These are phyloP conservation scores for Amphipoea lucens DNA, from an alignment of 2,888 invertebrate genomes.

Conservation along the genomic window DNA sequence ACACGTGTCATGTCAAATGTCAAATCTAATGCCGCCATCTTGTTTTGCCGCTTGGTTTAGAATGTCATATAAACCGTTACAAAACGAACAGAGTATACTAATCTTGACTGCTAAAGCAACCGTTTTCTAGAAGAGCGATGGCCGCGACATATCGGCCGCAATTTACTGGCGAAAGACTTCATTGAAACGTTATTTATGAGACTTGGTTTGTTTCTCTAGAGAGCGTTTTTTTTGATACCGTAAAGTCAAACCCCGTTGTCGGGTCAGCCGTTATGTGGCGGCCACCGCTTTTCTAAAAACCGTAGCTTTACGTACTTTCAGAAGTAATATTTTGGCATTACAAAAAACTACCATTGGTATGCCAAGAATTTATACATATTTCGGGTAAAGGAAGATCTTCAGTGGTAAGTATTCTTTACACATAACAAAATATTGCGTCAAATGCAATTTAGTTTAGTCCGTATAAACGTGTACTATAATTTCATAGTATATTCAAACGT, in stretches of 20 bases:
- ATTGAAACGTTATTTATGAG: too few species aligned
- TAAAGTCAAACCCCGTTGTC: too few species aligned
- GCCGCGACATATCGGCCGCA: not conserved
- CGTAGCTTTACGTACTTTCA: not conserved
- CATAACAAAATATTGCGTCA: not conserved
- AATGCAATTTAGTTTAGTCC: not conserved
- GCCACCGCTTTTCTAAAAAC: not conserved
- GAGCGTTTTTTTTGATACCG: too few species aligned
- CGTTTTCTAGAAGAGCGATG: not conserved
- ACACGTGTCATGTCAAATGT: not conserved
- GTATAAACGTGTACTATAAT: slow-evolving; percentile 10
- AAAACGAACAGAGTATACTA: not conserved
- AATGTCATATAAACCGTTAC: not conserved
- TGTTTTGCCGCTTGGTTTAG: not conserved
- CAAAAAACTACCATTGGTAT: not conserved
- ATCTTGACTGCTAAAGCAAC: not conserved
- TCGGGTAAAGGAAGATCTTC: slow-evolving; percentile 1
- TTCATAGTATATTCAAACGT: slow-evolving; percentile 18
- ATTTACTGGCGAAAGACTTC: not conserved
- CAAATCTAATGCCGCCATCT: too few species aligned
- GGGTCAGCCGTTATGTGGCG: not conserved
- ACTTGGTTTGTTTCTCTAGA: not conserved
- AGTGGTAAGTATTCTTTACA: not conserved
- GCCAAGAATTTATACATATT: not conserved
- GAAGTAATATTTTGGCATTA: not conserved